Percentiles rank a stretch among this genome's conserved stretches.
Conservation (phyloP, 64 coral and sea anemone genomes). For the Pocillopora damicornis region DNA sequence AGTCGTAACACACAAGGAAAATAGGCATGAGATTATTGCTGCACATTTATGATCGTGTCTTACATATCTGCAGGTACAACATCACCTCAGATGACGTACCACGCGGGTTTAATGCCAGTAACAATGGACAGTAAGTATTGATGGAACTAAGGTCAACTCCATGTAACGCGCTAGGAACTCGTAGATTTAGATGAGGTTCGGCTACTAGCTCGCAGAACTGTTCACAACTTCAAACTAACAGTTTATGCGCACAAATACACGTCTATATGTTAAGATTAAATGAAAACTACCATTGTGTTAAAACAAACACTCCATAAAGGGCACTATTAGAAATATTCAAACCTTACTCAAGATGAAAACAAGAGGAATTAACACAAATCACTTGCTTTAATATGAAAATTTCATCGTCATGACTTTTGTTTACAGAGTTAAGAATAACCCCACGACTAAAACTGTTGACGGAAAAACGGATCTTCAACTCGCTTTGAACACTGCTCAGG, state of each 20-base stretch:
- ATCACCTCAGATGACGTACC: constrained; percentile 21
- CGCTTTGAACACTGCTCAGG: constrained; percentile 41
- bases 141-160: not conserved
- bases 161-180: not conserved
- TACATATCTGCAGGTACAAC: constrained; percentile 3
- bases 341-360: too few species aligned
- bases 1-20: not conserved
- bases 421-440: constrained; percentile 37
- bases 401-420: not conserved
- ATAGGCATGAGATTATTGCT: not conserved
- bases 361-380: too few species aligned
- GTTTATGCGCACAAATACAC: too few species aligned
- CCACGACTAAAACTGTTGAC: constrained; percentile 20
- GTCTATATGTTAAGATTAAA: too few species aligned
- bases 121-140: constrained; percentile 10
- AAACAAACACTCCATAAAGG: too few species aligned
- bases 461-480: constrained; percentile 40
- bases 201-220: too few species aligned
- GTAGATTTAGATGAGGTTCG: too few species aligned
- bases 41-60: too few species aligned
- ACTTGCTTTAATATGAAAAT: too few species aligned
- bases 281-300: too few species aligned
- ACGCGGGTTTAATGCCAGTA: constrained; percentile 5
- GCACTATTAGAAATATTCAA: too few species aligned
- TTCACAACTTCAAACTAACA: too few species aligned